phyloP scores from a whole-genome alignment of 2,113 vertebrate genomes.

The Oceanodroma tethys region DNA sequence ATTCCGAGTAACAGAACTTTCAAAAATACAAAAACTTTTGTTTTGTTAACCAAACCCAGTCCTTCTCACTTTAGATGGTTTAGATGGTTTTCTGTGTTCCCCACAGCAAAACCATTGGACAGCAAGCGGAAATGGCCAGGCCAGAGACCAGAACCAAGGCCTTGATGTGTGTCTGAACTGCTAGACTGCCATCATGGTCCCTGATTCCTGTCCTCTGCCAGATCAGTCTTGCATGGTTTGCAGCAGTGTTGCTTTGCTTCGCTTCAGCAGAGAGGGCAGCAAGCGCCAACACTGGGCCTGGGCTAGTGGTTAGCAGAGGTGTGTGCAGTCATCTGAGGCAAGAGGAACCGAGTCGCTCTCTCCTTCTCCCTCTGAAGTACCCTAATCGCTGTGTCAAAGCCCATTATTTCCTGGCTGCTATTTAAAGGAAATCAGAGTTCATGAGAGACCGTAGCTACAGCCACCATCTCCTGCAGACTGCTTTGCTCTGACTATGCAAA shows the following conservation, averaged over 20 bases:
- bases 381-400: neutral
- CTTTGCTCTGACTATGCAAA: neutral
- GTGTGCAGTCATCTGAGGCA: neutral
- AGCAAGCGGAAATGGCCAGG: neutral
- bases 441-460: accelerated
- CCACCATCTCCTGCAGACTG: neutral
- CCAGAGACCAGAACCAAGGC: neutral
- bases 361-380: neutral
- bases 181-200: neutral
- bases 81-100: neutral
- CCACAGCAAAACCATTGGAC: neutral
- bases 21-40: neutral
- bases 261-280: neutral
- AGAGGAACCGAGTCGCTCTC: accelerated
- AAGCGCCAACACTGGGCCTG: neutral
- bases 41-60: neutral
- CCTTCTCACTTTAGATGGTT: neutral
- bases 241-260: neutral
- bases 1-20: neutral
- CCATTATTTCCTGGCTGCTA: neutral
- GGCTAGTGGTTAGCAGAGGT: neutral
- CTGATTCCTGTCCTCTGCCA: neutral
- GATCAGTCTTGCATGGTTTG: neutral
- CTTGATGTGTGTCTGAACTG: neutral
- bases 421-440: neutral